phyloP scores from a whole-genome alignment of 2,797 vertebrate species.

The Lophotriccus pileatus region DNA sequence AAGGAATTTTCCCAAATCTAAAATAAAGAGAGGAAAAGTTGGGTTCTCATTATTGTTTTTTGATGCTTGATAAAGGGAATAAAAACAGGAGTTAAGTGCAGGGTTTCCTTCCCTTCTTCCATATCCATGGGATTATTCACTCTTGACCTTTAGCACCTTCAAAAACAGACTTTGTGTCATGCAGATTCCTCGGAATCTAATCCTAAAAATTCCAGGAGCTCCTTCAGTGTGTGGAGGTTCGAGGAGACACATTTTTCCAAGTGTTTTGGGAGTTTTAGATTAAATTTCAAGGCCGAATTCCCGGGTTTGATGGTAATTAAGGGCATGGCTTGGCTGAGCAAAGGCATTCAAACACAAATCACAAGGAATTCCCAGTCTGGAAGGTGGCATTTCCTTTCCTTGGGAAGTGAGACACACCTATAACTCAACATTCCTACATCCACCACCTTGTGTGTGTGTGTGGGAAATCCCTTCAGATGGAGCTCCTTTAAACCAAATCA shows the following conservation, averaged over 20 bases:
- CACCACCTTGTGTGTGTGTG: no score
- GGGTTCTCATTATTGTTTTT: conserved; percentile 33
- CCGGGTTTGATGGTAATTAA: not conserved
- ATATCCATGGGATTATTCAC: not conserved
- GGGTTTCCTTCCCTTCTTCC: not conserved
- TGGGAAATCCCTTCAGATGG: not conserved
- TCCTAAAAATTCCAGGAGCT: not conserved
- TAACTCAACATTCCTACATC: not conserved
- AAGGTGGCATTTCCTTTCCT: not conserved
- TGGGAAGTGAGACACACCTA: not conserved
- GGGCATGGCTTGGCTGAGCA: not conserved
- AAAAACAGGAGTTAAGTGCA: not conserved
- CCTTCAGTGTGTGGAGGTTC: not conserved
- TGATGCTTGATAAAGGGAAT: not conserved
- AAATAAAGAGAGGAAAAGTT: conserved; percentile 72
- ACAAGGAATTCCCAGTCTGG: not conserved
- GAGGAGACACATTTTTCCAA: not conserved
- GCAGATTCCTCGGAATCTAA: not conserved
- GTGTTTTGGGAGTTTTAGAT: not conserved
- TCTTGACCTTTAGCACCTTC: not conserved
- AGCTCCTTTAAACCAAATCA: not conserved
- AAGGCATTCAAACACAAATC: not conserved
- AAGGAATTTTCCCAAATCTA: conserved; percentile 74
- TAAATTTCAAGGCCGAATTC: not conserved
- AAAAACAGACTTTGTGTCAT: not conserved